Base-by-base conservation (phyloP, 2,797 vertebrate species). In the Brachymystax lenok region DNA sequence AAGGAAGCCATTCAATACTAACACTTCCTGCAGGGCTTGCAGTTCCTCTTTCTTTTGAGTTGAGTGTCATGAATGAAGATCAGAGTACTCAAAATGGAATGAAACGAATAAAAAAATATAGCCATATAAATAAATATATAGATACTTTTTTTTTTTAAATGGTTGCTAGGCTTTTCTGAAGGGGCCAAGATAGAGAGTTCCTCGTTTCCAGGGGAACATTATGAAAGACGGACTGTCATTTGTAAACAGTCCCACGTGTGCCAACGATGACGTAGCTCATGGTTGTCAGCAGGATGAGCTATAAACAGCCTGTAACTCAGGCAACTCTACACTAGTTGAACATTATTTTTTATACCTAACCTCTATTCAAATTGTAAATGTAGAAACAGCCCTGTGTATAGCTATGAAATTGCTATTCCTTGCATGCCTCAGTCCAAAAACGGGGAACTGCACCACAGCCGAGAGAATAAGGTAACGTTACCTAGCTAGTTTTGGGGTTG, bases 401-500 rank as follows among this genome's bases (percentile, higher is more conserved):
- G 89, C 85, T 2, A 98, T 98, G 98, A 95, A 91, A 87, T 81
- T 99, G 86, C 94, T 99, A 4, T 91, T 99, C 77, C 79, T 99
- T 74, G 96, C 96, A 7, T 91, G 92, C 17, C 94, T 97, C 6
- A 94, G 94, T 80, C 94, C 95, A 10, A 92, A 93, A 85, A 97
- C 97, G 0, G 97, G 98, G 77, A 99, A 99, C 87, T 92, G 93
- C 64, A 96, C 97, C 19, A 99, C 97, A 28, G 97, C 97, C 2
- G 86, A 92, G 86, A 93, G 98, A 79, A 95, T 99, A 83, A 96
- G 90, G 98, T 98, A 92, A 94, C 92, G 73, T 61, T 70, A n/a
- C 10, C 10, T 12, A 73, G 4, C 16, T 8, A 21, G 21, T 8
- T 61, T 17, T 21, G 19, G 16, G 56, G n/a, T 63, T 63, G 16